Base-by-base conservation (phyloP, 2,113 vertebrate genomes). In the Lycaon pictus region DNA sequence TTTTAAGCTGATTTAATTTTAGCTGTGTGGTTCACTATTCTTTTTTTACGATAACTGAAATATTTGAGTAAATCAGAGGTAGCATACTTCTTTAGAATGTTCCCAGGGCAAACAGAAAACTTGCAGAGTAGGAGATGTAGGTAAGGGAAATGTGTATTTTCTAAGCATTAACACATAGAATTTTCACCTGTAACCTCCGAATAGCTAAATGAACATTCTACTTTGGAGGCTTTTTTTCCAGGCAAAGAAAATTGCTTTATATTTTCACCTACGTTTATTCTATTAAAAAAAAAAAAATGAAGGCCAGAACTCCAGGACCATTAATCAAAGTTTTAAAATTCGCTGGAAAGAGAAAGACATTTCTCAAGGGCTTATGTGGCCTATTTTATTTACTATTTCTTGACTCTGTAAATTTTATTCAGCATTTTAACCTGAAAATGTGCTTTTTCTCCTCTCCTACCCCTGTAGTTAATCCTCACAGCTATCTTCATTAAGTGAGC, bases 1-100 rank as follows among this genome's bases (percentile, higher is more conserved):
- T 97, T 97, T 95, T 60, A 89, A 97, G 88, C 87, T 74, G 72
- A 97, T 91, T 97, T 96, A 86, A 93, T 97, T 92, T 93, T 56
- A 96, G 83, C 86, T 85, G 11, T 85, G 16, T 62, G 53, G 37
- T 76, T 79, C 27, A 80, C 55, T 95, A 27, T 69, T 80, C 37
- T 43, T 95, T 94, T 43, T 81, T 77, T 62, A 77, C 67, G 79
- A 94, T 35, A 83, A 23, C 62, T 91, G 51, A 91, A 95, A 81
- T 80, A 87, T 71, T 74, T 95, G 48, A 94, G 11, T 60, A 92
- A 76, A 29, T 81, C 62, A 43, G 74, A 95, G 43, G 23, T 58
- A 22, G 12, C 60, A 65, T 20, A 48, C 35, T 95, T 83, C 92
- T 86, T 93, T 95, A 95, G 20, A 97, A 74, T 76, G 19, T 25